Conservation (phyloP, 2,113 vertebrate species). For the Illadopsis cleaveri region DNA sequence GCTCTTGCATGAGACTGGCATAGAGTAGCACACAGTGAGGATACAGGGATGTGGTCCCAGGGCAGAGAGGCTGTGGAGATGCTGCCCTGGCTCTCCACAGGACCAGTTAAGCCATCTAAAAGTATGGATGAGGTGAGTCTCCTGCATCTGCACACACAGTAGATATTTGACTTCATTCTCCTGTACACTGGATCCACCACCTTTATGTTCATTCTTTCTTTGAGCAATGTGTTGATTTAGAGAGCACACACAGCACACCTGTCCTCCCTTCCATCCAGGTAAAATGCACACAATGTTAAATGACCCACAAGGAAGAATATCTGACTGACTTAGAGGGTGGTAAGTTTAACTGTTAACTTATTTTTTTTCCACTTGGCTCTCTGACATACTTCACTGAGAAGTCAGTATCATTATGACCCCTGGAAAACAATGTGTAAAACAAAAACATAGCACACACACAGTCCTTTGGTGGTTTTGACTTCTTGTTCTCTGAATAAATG, state of each 20-base stretch:
- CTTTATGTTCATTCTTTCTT: not conserved
- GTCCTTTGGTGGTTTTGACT: not conserved
- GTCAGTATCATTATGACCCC: not conserved
- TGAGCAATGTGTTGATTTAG: not conserved
- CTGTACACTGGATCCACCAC: not conserved
- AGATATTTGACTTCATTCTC: not conserved
- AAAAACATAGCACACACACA: accelerated
- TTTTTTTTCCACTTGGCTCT: not conserved
- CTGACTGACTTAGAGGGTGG: not conserved
- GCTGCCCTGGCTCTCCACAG: not conserved
- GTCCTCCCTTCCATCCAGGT: not conserved
- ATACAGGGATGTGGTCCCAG: not conserved
- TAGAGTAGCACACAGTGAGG: not conserved
- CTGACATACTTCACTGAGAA: not conserved
- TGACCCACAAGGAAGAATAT: not conserved
- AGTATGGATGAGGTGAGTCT: not conserved
- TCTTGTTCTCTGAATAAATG: not conserved
- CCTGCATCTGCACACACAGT: not conserved
- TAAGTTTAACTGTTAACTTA: not conserved
- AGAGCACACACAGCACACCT: not conserved
- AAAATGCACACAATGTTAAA: not conserved
- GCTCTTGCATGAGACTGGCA: not conserved
- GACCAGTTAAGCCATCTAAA: not conserved
- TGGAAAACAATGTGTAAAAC: not conserved
- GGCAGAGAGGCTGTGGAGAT: not conserved